phyloP scores from a whole-genome alignment of 2,888 invertebrate species.

The Euproctis similis region DNA sequence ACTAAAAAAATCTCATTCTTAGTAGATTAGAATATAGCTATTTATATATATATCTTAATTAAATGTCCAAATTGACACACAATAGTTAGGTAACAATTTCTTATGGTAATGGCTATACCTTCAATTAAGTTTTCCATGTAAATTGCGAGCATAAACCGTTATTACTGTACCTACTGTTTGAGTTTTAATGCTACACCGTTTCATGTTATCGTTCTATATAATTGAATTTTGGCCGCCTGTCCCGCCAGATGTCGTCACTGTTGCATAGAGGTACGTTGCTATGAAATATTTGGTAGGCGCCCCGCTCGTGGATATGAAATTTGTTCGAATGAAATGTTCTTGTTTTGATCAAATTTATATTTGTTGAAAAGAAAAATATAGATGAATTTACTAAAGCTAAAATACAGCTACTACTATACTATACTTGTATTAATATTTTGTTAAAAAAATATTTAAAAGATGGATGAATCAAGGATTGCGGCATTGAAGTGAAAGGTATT shows the following conservation, averaged over 20 bases:
- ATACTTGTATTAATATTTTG: too few species aligned
- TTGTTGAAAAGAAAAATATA: too few species aligned
- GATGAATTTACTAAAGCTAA: too few species aligned
- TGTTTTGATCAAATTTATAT: slow-evolving; percentile 28
- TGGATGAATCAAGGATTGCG: too few species aligned
- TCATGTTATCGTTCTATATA: slow-evolving; percentile 43
- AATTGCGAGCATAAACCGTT: slow-evolving; percentile 27
- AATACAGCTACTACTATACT: too few species aligned
- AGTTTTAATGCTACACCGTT: slow-evolving; percentile 43
- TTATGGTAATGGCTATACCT: slow-evolving; percentile 3
- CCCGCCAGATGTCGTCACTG: slow-evolving; percentile 44
- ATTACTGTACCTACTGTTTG: slow-evolving; percentile 35
- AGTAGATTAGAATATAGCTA: too few species aligned
- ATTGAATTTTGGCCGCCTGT: slow-evolving; percentile 53
- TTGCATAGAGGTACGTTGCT: slow-evolving; percentile 47
- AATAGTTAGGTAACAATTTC: too few species aligned
- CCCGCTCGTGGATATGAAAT: slow-evolving; percentile 27
- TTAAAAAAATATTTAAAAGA: too few species aligned
- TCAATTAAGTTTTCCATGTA: slow-evolving; percentile 19
- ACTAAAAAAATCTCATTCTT: too few species aligned
- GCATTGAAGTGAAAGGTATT: too few species aligned
- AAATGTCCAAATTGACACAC: too few species aligned
- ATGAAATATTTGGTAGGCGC: slow-evolving; percentile 61
- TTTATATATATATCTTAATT: too few species aligned
- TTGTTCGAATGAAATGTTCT: slow-evolving; percentile 18